Base-by-base conservation (phyloP, 2,888 invertebrate genomes). In the Polymixis flavicincta region DNA sequence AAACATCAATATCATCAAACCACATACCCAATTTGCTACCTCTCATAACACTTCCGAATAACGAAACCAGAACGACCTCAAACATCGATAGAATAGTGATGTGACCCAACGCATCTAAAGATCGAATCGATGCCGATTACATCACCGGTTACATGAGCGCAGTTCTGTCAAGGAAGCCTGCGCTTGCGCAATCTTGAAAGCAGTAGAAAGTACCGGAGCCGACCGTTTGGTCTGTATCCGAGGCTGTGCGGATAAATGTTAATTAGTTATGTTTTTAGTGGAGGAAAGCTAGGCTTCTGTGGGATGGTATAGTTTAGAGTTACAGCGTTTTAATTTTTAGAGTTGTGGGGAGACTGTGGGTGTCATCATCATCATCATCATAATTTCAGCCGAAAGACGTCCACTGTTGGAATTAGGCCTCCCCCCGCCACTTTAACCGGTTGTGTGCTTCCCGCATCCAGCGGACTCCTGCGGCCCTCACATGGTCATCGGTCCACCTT, bases 171-270 rank as follows among this genome's bases (percentile, higher is more conserved):
- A 87, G 87, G 87, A 88, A 88, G 74, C 74, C 80, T 59, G 19
- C 7, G 67, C 52, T 88, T 87, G 69, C 82, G 83, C 66, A 88
- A 88, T 61, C 76, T 81, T 76, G 87, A 88, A 88, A 88, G 87
- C 78, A 55, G 76, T 84, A 87, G 86, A 87, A 85, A 84, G 83
- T 80, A 77, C 64, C n/a, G 59, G 37, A 14, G 57, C 57, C 52
- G 63, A 73, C 63, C 66, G 69, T 69, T 72, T 76, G 68, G 74
- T 55, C 71, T 37, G 76, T 32, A 67, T 83, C 73, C 54, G 68
- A 65, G 71, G 48, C 61, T 59, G 60, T 25, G 60, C 69, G 68
- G 84, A 66, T 78, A 80, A 82, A 82, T 82, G 75, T 57, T 79
- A 83, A 82, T 83, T 82, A 79, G 75, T 79, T 68, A 32, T 70